Evolutionary conservation across 1,140 invertebrate genomes (phyloP).

Genomic region (Musca vetustissima): DNA sequence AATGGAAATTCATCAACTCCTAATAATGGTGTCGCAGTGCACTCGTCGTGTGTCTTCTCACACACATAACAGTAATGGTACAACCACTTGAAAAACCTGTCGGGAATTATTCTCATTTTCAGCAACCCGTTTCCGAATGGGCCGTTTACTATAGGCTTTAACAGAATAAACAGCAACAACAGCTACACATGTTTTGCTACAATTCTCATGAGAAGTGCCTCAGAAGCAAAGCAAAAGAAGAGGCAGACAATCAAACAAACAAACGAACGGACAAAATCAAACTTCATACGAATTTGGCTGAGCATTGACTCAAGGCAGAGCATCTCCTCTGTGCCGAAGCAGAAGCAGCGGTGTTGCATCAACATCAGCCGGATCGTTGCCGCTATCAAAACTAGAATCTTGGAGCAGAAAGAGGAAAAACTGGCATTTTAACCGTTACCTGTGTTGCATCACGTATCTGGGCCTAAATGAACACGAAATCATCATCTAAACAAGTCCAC

Average conservation of each 20-base stretch:
- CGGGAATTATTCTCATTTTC: neutral
- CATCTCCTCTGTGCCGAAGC: too few relatives aligned
- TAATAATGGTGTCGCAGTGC: conserved; percentile 15
- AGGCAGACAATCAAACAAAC: neutral
- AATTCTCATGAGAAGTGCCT: conserved; percentile 12
- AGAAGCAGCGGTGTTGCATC: neutral
- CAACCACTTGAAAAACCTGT: neutral
- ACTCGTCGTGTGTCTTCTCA: neutral
- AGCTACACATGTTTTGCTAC: neutral
- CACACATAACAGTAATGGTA: neutral
- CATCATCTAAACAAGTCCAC: neutral
- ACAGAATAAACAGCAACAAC: neutral
- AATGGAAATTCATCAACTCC: conserved; percentile 9
- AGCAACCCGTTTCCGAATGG: conserved; percentile 7
- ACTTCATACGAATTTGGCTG: too few relatives aligned
- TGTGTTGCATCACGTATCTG: conserved; percentile 17
- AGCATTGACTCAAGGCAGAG: too few relatives aligned
- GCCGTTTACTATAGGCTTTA: neutral
- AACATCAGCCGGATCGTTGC: neutral
- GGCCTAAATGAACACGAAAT: conserved; percentile 19
- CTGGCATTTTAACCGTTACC: conserved; percentile 11
- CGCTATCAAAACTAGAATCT: conserved; percentile 10
- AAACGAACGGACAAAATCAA: neutral
- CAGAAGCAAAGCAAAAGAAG: neutral
- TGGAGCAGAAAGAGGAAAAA: neutral